Evolutionary conservation across 2,113 vertebrate genomes (phyloP).

Genomic region (Microtus pennsylvanicus): DNA sequence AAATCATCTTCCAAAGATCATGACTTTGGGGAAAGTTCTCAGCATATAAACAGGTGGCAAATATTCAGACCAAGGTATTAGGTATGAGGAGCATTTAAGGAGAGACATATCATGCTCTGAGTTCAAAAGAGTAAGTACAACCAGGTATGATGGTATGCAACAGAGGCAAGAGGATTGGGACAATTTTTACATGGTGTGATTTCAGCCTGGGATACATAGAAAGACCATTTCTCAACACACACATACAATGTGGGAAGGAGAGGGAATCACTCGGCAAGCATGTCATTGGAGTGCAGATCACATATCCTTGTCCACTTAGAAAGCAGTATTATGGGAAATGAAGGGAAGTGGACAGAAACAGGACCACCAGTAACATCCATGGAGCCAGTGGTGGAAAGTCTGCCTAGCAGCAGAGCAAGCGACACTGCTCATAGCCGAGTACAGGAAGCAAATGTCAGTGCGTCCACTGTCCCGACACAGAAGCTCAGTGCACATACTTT

Average conservation of each 20-base stretch:
- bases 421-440: not conserved
- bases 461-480: not conserved
- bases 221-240: not conserved
- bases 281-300: not conserved
- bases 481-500: not conserved
- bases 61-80: not conserved
- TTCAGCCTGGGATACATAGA: not conserved
- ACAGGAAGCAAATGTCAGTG: not conserved
- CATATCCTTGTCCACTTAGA: not conserved
- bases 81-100: not conserved
- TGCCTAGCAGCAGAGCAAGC: not conserved
- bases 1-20: not conserved
- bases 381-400: not conserved
- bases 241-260: not conserved
- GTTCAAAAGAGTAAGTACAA: not conserved
- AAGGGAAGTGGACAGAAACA: not conserved
- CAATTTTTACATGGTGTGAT: not conserved
- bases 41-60: not conserved
- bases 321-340: not conserved
- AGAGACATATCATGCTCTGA: not conserved
- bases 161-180: not conserved
- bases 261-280: not conserved
- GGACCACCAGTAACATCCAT: accelerated
- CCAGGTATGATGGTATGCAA: not conserved
- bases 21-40: not conserved